phyloP scores from a whole-genome alignment of 2,888 invertebrate genomes.

The Xiphydria camelus region DNA sequence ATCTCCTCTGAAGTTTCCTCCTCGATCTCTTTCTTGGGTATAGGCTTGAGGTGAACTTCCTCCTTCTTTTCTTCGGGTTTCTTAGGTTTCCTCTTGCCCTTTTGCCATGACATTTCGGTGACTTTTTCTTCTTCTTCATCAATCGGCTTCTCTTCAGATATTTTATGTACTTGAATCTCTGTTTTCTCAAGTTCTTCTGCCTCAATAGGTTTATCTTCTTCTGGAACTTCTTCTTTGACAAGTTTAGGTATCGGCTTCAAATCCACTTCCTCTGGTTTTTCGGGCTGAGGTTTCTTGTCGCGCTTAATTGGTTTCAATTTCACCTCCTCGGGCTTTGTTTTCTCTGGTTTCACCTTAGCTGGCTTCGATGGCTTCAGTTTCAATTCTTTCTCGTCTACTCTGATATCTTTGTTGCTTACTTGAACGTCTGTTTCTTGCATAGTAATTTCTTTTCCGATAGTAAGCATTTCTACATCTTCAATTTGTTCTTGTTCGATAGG shows the following conservation, averaged over 20 bases:
- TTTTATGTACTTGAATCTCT: constrained; percentile 36
- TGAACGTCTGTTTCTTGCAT: too few relatives aligned
- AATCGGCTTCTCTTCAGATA: constrained; percentile 32
- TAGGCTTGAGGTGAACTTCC: constrained; percentile 51
- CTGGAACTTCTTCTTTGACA: constrained; percentile 39
- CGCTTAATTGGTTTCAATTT: constrained; percentile 31
- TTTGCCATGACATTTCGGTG: constrained; percentile 31
- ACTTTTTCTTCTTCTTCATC: constrained; percentile 47
- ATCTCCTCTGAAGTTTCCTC: constrained; percentile 27
- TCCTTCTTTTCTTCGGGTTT: constrained; percentile 41
- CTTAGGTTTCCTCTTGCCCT: constrained; percentile 12
- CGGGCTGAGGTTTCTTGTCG: constrained; percentile 31
- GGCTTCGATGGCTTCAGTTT: constrained; percentile 46
- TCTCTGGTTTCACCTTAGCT: constrained; percentile 33
- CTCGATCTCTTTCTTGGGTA: constrained; percentile 42
- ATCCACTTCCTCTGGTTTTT: constrained; percentile 25
- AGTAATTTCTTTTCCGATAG: background rate
- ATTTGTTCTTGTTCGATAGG: constrained; percentile 32
- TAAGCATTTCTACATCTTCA: background rate
- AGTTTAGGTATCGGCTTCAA: constrained; percentile 45
- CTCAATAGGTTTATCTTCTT: constrained; percentile 40
- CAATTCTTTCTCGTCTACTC: constrained; percentile 32
- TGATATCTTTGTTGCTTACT: too few relatives aligned
- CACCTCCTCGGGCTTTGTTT: constrained; percentile 28
- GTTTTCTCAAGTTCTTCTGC: constrained; percentile 54